phyloP scores from a whole-genome alignment of 2,113 vertebrate species.

The Oncorhynchus kisutch region DNA sequence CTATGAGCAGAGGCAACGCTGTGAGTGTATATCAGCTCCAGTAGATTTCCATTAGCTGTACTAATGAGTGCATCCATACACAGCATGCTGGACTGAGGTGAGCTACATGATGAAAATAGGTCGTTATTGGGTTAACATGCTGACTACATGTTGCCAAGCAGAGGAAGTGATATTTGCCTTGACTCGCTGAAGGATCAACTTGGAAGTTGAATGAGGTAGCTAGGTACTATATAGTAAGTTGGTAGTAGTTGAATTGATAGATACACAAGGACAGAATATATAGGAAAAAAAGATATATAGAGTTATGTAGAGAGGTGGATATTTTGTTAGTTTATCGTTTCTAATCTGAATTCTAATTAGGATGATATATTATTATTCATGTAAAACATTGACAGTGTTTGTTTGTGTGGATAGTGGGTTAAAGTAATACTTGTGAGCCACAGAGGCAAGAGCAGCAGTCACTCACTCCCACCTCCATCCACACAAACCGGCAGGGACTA shows the following conservation, averaged over 20 bases:
- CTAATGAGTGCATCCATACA: slow-evolving; percentile 50
- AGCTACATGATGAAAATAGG: not conserved
- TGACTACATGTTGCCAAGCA: not conserved
- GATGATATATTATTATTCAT: slow-evolving; percentile 6
- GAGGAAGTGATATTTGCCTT: not conserved
- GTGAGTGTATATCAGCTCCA: slow-evolving; percentile 53
- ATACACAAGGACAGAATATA: slow-evolving; percentile 30
- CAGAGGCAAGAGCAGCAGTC: slow-evolving; percentile 8
- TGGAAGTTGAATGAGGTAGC: not conserved
- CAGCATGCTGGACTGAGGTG: slow-evolving; percentile 8
- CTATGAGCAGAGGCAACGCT: slow-evolving; percentile 54
- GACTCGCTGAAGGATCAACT: not conserved
- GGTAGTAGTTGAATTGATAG: slow-evolving; percentile 1
- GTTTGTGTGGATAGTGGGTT: not conserved
- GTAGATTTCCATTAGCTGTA: slow-evolving; percentile 45
- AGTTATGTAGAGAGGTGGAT: slow-evolving; percentile 11
- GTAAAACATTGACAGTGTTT: slow-evolving; percentile 21
- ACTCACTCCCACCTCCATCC: slow-evolving; percentile 26
- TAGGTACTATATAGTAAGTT: not conserved
- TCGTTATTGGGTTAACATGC: not conserved
- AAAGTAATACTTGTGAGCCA: not conserved
- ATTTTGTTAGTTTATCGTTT: not conserved
- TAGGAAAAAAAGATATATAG: slow-evolving; percentile 14
- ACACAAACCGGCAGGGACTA: slow-evolving; percentile 1
- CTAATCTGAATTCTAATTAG: not conserved